Evolutionary conservation across 2,888 invertebrate species (phyloP), one percentile per base, ranked within the genome.

Genomic region (Norana najaformis): DNA sequence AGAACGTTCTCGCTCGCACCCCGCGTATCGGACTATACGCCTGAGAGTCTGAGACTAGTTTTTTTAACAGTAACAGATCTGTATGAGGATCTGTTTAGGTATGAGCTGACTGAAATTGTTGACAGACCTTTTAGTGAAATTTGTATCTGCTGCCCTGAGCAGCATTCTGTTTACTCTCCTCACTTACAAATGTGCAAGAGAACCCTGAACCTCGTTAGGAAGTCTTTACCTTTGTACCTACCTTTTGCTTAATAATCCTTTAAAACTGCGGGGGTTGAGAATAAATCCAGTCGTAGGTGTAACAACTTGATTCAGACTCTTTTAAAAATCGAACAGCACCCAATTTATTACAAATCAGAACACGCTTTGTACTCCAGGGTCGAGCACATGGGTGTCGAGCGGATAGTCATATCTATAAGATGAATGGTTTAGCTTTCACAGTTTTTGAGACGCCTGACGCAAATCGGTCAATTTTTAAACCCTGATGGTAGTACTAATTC

Each of bases 81-180:
- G n/a, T 69, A n/a, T 69, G 30, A n/a, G 69, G 69, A n/a, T 69
- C 69, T 69, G 69, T 69, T 69, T 69, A 69, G 69, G n/a, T n/a
- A 11, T 23, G 3, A 69, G 8, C n/a, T n/a, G 69, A 69, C 69
- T 69, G 11, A 8, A 69, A n/a, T n/a, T n/a, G 69, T 69, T n/a
- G 69, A 69, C 69, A 69, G 69, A 69, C 8, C 69, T 30, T n/a
- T 69, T 69, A 69, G n/a, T 69, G 6, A 69, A n/a, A n/a, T 11
- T n/a, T n/a, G 3, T 6, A 69, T 69, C 69, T 69, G 69, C 69
- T n/a, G 11, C 69, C 69, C 5, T 23, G 23, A 47, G 47, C n/a
- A n/a, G 30, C 1, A n/a, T 69, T 16, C 13, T 8, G n/a, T 69
- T 69, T 69, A 69, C 16, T 69, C n/a, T n/a, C 30, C 8, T 69